Evolutionary conservation across 2,888 invertebrate species (phyloP), one percentile per base, ranked within the genome.

Genomic region (Thecophora atra): DNA sequence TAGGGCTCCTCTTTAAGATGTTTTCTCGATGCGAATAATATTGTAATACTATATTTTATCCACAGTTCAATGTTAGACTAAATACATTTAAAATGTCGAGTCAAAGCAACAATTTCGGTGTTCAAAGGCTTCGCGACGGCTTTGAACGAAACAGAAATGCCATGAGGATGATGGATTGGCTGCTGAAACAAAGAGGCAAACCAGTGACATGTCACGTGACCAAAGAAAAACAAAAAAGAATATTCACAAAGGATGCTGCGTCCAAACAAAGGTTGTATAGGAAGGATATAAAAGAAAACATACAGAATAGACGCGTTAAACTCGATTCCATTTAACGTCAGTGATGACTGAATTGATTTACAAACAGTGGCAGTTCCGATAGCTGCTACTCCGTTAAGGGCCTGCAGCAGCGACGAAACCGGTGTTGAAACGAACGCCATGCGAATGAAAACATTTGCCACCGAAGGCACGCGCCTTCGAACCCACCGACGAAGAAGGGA

Each of bases 91-190:
- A 37, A 37, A 37, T 37, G 37, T 37, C 37, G 37, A 11, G 37
- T 8, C 37, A 37, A 37, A 37, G 37, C 6, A 2, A 8, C 37
- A 37, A 37, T 37, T 37, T 37, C 11, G 37, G 37, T 37, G 37
- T 37, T 37, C 11, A 11, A n/a, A 2, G 15, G 51, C 8, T 6
- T 15, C 17, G 51, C 52, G n/a, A 30, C 26, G n/a, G 11, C 28
- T 17, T 47, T 17, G 17, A 47, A 47, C 47, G 47, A 47, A 64
- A 24, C 42, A 42, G 30, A 66, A 52, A 66, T 24, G n/a, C n/a
- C n/a, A 44, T 26, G 8, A 19, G 63, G n/a, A 21, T 84, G 83
- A 83, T 83, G 82, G 84, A 83, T 83, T 83, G 82, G 83, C 80
- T 81, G 78, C 76, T 76, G 78, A 79, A 82, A 80, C 81, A 82